These are phyloP conservation scores for Nineta flava DNA, from an alignment of 2,888 invertebrate genomes.

Conservation along the genomic window DNA sequence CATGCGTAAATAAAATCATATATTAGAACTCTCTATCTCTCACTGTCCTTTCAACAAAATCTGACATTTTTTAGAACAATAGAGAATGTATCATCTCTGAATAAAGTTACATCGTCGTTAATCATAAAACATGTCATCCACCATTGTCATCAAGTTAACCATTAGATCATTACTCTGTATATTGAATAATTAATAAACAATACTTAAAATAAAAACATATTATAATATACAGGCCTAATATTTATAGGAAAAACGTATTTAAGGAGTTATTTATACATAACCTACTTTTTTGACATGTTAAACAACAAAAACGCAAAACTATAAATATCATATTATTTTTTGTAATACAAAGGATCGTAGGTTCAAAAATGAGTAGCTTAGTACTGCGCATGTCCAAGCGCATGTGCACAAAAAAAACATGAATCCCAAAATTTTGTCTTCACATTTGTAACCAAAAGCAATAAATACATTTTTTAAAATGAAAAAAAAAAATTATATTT, in stretches of 20 bases:
- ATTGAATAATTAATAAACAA: too few relatives aligned
- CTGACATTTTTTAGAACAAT: too few relatives aligned
- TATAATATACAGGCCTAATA: conserved; percentile 34
- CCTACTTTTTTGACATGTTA: conserved; percentile 26
- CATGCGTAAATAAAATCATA: too few relatives aligned
- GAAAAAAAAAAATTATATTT: conserved; percentile 22
- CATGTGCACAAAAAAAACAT: background rate
- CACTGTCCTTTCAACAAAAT: too few relatives aligned
- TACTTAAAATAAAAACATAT: conserved; percentile 17
- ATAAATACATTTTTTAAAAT: conserved; percentile 20
- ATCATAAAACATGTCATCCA: background rate
- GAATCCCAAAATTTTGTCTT: conserved; percentile 27
- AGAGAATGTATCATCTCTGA: too few relatives aligned
- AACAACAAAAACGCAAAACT: conserved; percentile 18
- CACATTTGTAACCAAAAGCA: conserved; percentile 31
- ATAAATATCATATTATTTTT: conserved; percentile 28
- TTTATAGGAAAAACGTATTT: conserved; percentile 26
- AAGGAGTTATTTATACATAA: conserved; percentile 24
- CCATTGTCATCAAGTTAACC: conserved; percentile 22
- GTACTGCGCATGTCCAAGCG: background rate
- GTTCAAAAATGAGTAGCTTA: conserved; percentile 23
- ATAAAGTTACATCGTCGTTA: too few relatives aligned
- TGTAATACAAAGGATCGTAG: conserved; percentile 30
- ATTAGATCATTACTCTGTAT: conserved; percentile 17
- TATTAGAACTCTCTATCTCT: too few relatives aligned